Conservation (phyloP, 2,797 vertebrate genomes). For the Vespertilio murinus region DNA sequence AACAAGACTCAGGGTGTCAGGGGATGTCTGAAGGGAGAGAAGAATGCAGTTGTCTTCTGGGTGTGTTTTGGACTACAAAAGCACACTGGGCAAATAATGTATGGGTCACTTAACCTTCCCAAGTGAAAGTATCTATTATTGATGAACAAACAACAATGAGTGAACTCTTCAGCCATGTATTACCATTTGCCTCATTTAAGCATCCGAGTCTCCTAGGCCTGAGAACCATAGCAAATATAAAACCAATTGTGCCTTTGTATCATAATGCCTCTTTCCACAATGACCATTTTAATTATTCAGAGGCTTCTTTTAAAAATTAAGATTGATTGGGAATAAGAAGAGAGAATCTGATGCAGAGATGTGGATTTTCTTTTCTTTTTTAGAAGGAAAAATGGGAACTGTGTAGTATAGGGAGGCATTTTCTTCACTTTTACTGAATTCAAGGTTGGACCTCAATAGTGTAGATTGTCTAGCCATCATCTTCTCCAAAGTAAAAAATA, state of each 20-base stretch:
- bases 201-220: not conserved
- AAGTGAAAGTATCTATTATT: slow-evolving; percentile 59
- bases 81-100: slow-evolving; percentile 59
- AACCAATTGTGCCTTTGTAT: slow-evolving; percentile 33
- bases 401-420: not conserved
- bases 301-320: slow-evolving; percentile 58
- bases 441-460: not conserved
- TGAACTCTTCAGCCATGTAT: slow-evolving; percentile 28
- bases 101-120: slow-evolving; percentile 64
- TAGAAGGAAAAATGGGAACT: slow-evolving; percentile 3
- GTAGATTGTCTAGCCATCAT: not conserved
- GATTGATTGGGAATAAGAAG: slow-evolving; percentile 41
- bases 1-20: slow-evolving; percentile 73
- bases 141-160: slow-evolving; percentile 26
- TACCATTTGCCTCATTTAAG: slow-evolving; percentile 11
- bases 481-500: not conserved
- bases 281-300: slow-evolving; percentile 55
- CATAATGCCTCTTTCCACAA: not conserved
- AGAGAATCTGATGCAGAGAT: not conserved
- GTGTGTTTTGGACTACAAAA: slow-evolving; percentile 72
- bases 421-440: not conserved
- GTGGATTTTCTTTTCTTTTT: not conserved
- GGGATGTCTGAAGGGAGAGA: slow-evolving; percentile 74
- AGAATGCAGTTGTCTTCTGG: slow-evolving; percentile 77
- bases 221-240: slow-evolving; percentile 16